phyloP scores from a whole-genome alignment of 2,113 vertebrate species.

The Pristiophorus japonicus region DNA sequence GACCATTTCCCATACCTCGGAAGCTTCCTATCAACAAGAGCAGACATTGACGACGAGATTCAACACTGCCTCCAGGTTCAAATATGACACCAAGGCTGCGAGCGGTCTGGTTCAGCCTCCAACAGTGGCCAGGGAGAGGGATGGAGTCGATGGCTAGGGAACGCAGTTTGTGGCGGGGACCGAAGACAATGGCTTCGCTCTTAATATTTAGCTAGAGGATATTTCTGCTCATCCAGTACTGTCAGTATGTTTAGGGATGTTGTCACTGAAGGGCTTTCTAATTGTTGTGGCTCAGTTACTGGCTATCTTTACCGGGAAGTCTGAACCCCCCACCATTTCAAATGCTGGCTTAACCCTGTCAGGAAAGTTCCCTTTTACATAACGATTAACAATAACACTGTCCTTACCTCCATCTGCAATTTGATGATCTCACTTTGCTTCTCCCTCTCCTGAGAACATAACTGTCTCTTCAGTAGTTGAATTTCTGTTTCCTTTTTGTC shows the following conservation, averaged over 20 bases:
- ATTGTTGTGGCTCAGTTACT: too few species aligned
- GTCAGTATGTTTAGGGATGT: too few species aligned
- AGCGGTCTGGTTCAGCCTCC: neutral
- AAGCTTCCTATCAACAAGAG: too few species aligned
- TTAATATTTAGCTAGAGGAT: neutral
- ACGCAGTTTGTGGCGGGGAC: too few species aligned
- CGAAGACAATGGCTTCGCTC: too few species aligned
- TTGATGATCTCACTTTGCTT: constrained; percentile 80
- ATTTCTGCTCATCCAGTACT: neutral
- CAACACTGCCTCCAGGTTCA: too few species aligned
- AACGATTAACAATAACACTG: neutral
- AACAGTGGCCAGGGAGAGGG: neutral
- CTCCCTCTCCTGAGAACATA: constrained; percentile 74
- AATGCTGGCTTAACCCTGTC: neutral
- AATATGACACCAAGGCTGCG: too few species aligned
- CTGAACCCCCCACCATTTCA: neutral
- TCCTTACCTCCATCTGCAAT: constrained; percentile 79
- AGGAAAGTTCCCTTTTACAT: neutral
- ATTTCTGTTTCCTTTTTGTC: constrained; percentile 66
- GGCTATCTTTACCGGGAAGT: neutral
- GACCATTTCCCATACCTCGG: too few species aligned
- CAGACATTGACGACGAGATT: too few species aligned
- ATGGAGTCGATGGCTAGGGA: neutral
- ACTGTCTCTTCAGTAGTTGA: constrained; percentile 65
- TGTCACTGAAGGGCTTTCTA: too few species aligned